These are phyloP conservation scores for Gastrophysa polygoni DNA, from an alignment of 2,888 invertebrate species.

Conservation along the genomic window DNA sequence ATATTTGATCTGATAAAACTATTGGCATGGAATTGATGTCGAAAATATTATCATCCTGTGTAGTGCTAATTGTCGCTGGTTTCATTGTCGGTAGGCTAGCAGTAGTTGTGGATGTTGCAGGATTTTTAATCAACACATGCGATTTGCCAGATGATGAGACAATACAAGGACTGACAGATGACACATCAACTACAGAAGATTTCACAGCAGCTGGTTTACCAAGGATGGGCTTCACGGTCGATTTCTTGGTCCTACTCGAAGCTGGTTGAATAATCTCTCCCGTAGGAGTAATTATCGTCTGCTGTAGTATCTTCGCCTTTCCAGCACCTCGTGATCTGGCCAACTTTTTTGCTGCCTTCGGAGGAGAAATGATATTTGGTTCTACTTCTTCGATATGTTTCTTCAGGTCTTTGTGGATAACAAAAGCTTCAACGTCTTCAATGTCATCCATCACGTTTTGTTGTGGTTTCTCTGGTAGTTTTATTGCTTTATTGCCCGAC, in stretches of 20 bases:
- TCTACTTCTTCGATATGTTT: constrained; percentile 28
- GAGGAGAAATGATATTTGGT: not conserved
- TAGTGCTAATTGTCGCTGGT: constrained; percentile 1
- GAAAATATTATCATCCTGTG: constrained; percentile 60
- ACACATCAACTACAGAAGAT: not conserved
- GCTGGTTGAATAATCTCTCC: constrained; percentile 52
- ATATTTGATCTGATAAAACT: constrained; percentile 72
- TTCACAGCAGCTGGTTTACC: not conserved
- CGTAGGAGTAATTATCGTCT: constrained; percentile 57
- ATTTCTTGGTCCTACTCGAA: constrained; percentile 47
- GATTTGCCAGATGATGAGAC: not conserved
- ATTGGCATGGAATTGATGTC: constrained; percentile 81
- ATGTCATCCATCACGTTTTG: constrained; percentile 42
- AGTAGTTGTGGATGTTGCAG: constrained; percentile 7
- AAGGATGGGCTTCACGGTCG: not conserved
- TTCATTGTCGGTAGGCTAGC: constrained; percentile 20
- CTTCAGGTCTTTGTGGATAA: constrained; percentile 51
- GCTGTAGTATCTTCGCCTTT: constrained; percentile 56
- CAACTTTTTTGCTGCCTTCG: constrained; percentile 23
- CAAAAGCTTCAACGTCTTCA: constrained; percentile 56
- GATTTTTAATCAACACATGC: not conserved
- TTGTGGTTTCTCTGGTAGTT: constrained; percentile 10
- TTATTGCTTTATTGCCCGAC: constrained; percentile 24
- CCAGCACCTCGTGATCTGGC: constrained; percentile 35
- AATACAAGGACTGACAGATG: not conserved